These are phyloP conservation scores for Panonychus citri DNA, from an alignment of 1,140 invertebrate species.

Conservation along the genomic window DNA sequence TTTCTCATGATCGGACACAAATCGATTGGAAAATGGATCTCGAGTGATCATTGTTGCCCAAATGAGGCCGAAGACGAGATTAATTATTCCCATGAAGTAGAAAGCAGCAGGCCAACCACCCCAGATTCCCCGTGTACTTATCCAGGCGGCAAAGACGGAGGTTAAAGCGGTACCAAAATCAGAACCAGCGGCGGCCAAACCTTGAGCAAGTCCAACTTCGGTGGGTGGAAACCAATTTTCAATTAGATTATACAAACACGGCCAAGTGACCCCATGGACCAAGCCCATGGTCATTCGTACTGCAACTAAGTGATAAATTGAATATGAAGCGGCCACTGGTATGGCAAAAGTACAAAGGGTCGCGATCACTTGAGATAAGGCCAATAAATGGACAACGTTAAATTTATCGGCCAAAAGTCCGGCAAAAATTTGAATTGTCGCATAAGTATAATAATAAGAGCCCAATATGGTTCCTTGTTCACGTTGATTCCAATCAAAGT, in stretches of 20 bases:
- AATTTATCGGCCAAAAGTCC: constrained; percentile 45
- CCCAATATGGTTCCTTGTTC: constrained; percentile 36
- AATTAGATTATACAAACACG: neutral
- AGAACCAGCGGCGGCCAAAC: too few relatives aligned
- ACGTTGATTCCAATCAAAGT: too few relatives aligned
- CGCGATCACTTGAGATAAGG: neutral
- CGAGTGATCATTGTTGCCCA: too few relatives aligned
- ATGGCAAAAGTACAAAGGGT: neutral
- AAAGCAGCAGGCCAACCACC: too few relatives aligned
- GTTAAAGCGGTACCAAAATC: too few relatives aligned
- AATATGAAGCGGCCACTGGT: neutral
- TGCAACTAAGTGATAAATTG: neutral
- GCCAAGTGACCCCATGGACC: neutral
- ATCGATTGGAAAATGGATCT: too few relatives aligned
- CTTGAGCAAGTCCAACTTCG: too few relatives aligned
- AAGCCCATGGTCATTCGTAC: neutral
- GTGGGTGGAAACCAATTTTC: neutral
- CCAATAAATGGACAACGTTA: neutral
- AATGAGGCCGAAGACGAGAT: too few relatives aligned
- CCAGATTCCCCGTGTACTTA: too few relatives aligned
- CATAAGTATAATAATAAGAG: constrained; percentile 65
- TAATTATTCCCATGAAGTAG: too few relatives aligned
- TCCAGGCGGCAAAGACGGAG: too few relatives aligned
- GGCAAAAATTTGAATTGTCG: constrained; percentile 55
- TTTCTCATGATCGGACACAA: too few relatives aligned